Evolutionary conservation across 2,888 invertebrate species (phyloP).

Genomic region (Megalurothrips usitatus): DNA sequence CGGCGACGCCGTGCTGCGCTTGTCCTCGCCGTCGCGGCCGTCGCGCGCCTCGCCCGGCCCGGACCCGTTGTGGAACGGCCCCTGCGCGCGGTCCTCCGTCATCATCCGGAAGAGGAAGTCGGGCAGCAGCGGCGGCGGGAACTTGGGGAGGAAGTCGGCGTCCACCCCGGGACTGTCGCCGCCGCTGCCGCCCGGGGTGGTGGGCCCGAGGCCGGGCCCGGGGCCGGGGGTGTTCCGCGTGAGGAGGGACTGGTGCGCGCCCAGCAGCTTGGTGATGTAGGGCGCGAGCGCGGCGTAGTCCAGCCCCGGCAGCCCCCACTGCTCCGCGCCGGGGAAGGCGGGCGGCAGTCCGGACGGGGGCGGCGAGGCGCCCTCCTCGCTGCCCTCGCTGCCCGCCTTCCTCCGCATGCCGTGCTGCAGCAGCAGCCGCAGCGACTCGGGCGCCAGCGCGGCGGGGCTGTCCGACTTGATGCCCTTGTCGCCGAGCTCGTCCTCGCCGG

Average conservation of each 20-base stretch:
- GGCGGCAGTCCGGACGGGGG: conserved; percentile 35
- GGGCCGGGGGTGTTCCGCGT: not conserved
- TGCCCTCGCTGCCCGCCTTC: conserved; percentile 27
- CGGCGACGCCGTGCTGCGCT: conserved; percentile 5
- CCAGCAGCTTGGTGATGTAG: conserved; percentile 40
- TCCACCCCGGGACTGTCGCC: conserved; percentile 39
- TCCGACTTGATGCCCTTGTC: conserved; percentile 43
- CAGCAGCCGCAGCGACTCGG: conserved; percentile 52
- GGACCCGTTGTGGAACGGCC: conserved; percentile 39
- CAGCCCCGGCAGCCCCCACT: conserved; percentile 40
- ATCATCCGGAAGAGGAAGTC: conserved; percentile 56
- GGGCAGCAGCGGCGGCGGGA: conserved; percentile 44
- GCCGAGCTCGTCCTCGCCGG: conserved; percentile 44
- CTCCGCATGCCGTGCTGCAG: conserved; percentile 49
- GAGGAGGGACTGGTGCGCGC: conserved; percentile 16
- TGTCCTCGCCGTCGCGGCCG: conserved; percentile 36
- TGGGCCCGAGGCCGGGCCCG: conserved; percentile 38
- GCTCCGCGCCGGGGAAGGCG: conserved; percentile 36
- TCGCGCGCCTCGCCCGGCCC: conserved; percentile 39
- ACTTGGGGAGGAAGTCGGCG: conserved; percentile 42
- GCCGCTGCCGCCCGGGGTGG: conserved; percentile 33
- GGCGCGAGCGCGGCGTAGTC: conserved; percentile 52
- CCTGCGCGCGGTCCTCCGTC: conserved; percentile 53
- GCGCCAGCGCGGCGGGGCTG: conserved; percentile 43
- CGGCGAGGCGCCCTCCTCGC: conserved; percentile 36